Base-by-base conservation (phyloP, 2,113 vertebrate species). In the Tenebrosternarchus preto region DNA sequence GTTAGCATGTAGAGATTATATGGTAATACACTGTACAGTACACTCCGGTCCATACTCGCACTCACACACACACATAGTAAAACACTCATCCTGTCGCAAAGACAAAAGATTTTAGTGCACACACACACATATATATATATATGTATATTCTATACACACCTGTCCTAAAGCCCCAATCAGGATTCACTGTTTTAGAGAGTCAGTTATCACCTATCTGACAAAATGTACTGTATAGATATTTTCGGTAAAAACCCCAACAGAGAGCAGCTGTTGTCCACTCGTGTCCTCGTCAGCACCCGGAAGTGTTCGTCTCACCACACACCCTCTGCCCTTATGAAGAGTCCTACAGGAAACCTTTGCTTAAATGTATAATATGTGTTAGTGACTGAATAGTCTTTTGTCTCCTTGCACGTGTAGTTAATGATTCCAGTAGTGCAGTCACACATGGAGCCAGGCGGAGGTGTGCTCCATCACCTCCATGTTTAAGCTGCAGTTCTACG, bases 11-110 rank as follows among this genome's bases (percentile, higher is more conserved):
- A 83, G 77, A 84, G 56, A 64, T 71, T 83, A 76, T 74, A 50
- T 56, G 75, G 55, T 53, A 73, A 74, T 86, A 87, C 87, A 91
- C 91, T 86, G 88, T 89, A 90, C 83, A 87, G 80, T 80, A 82
- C 63, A 20, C 25, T 88, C 83, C 84, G 55, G 9, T 20, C 53
- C 59, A 72, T 24, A 74, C 59, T 31, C 61, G 29, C 70, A 46
- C 53, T 25, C 39, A 60, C 56, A 68, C 63, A 50, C 83, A 25
- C 43, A 31, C 66, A 73, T 7, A 39, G 36, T 6, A 15, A 61
- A 61, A 24, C 27, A 29, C 61, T 73, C 70, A 57, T 61, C 39
- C 19, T 31, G 24, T 31, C 67, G 22, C 46, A 73, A 22, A 56
- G n/a, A n/a, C n/a, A n/a, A n/a, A n/a, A n/a, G n/a, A n/a, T n/a